These are phyloP conservation scores for Agrypnus murinus DNA, from an alignment of 2,888 invertebrate genomes.

Conservation along the genomic window DNA sequence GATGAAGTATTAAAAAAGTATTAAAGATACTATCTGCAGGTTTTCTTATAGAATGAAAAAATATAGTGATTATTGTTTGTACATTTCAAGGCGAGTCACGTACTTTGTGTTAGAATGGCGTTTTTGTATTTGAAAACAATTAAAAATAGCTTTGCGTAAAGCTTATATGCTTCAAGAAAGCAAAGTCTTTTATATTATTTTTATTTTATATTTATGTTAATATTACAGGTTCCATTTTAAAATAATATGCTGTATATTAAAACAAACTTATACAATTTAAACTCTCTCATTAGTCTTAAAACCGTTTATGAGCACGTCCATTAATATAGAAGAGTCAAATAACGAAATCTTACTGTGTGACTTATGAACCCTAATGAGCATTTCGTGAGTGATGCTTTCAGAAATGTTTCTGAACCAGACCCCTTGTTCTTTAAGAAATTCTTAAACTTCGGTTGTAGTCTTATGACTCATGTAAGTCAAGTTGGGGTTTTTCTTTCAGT, in stretches of 20 bases:
- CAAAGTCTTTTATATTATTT: too few relatives aligned
- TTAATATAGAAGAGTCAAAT: too few relatives aligned
- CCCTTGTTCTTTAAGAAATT: background rate
- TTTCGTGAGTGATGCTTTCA: constrained; percentile 3
- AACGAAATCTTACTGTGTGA: background rate
- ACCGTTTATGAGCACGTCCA: too few relatives aligned
- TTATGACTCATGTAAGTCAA: background rate
- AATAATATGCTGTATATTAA: too few relatives aligned
- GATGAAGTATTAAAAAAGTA: too few relatives aligned
- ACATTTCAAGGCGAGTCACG: constrained; percentile 9
- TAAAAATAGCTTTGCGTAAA: background rate
- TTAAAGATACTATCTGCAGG: background rate
- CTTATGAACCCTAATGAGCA: background rate
- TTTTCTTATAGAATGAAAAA: background rate
- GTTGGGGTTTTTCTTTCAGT: background rate
- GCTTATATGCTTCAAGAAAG: too few relatives aligned
- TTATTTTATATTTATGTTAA: too few relatives aligned
- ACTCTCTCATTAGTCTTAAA: too few relatives aligned
- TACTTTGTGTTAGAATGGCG: constrained; percentile 4
- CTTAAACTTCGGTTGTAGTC: background rate
- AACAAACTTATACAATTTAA: too few relatives aligned
- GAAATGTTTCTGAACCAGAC: constrained; percentile 2
- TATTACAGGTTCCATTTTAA: too few relatives aligned
- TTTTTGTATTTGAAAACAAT: constrained; percentile 6
- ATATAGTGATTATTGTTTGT: background rate